Evolutionary conservation across 2,888 invertebrate species (phyloP).

Genomic region (Crepidodera aurea): DNA sequence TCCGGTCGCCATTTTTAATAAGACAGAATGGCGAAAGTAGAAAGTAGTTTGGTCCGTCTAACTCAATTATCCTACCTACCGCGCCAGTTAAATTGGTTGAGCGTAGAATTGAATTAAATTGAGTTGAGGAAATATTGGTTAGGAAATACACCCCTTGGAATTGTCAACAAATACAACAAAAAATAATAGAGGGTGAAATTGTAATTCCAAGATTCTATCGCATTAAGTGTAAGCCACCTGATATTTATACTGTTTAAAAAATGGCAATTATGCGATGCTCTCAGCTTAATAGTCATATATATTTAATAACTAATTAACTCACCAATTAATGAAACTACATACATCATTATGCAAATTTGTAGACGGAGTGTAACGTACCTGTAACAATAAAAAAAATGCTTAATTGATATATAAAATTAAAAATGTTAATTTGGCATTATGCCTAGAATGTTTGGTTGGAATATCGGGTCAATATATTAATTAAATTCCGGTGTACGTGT

Average conservation of each 20-base stretch:
- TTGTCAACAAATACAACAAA: too few species aligned
- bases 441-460: background rate
- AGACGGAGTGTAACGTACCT: background rate
- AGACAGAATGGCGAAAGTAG: background rate
- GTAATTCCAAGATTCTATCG: too few species aligned
- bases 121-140: too few species aligned
- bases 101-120: too few species aligned
- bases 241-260: too few species aligned
- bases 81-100: background rate
- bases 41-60: background rate
- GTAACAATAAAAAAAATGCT: slow-evolving; percentile 9
- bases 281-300: too few species aligned
- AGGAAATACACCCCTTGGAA: too few species aligned
- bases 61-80: background rate
- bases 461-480: background rate
- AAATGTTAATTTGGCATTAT: slow-evolving; percentile 12
- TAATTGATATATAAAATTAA: slow-evolving; percentile 9
- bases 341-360: background rate
- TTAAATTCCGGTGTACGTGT: background rate
- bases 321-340: background rate
- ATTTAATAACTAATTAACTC: slow-evolving; percentile 2
- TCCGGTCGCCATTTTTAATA: background rate
- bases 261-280: too few species aligned
- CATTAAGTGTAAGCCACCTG: too few species aligned
- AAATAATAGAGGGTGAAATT: too few species aligned